phyloP scores from a whole-genome alignment of 2,797 vertebrate species.

The Crocidura indochinensis region DNA sequence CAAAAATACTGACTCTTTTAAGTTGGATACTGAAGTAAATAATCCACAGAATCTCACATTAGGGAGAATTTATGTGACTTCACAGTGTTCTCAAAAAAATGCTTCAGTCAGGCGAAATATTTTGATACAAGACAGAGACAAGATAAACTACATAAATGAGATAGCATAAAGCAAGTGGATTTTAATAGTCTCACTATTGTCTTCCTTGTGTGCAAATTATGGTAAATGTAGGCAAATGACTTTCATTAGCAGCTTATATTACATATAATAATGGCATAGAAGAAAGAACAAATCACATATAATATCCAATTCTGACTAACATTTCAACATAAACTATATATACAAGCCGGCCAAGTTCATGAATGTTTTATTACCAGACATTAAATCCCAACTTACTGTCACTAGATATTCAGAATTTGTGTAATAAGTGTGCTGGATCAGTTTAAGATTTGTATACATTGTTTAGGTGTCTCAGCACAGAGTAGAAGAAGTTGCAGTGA shows the following conservation, averaged over 20 bases:
- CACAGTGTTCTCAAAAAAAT: constrained; percentile 5
- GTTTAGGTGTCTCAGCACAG: background rate
- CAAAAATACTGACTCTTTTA: constrained; percentile 74
- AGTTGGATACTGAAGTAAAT: constrained; percentile 38
- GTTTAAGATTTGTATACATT: background rate
- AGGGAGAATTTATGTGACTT: constrained; percentile 64
- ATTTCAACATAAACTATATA: constrained; percentile 20
- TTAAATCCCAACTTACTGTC: constrained; percentile 21
- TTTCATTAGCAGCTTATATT: background rate
- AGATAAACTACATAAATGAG: background rate
- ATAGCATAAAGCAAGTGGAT: background rate
- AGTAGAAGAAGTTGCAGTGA: background rate
- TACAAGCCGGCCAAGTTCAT: background rate
- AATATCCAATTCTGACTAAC: constrained; percentile 18
- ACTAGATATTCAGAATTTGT: constrained; percentile 46
- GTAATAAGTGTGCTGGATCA: background rate
- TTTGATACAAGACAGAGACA: background rate
- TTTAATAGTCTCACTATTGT: background rate
- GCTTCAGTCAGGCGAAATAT: background rate
- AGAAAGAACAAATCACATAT: constrained; percentile 11
- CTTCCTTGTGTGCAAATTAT: background rate
- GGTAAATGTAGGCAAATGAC: background rate
- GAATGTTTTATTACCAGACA: constrained; percentile 66
- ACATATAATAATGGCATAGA: background rate
- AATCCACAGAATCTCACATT: constrained; percentile 46